Conservation (phyloP, 2,113 vertebrate genomes). For the Hippolais icterina region DNA sequence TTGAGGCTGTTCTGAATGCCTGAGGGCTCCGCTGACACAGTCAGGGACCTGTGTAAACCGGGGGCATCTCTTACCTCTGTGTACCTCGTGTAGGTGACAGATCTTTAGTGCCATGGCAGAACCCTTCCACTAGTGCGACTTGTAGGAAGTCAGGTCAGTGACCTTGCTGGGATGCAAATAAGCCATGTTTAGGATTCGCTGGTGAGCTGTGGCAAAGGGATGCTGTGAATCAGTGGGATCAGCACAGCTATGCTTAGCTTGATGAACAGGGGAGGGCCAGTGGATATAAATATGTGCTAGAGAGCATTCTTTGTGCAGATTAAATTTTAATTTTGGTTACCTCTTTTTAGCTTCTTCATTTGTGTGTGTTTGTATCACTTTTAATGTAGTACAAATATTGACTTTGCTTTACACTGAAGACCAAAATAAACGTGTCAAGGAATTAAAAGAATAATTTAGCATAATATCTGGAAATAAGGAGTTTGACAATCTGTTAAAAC, state of each 20-base stretch:
- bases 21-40: neutral
- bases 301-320: neutral
- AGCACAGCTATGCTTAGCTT: neutral
- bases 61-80: neutral
- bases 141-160: neutral
- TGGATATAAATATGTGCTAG: neutral
- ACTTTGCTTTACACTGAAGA: neutral
- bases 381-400: neutral
- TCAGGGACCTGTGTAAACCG: neutral
- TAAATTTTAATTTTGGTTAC: conserved; percentile 4
- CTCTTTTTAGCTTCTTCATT: conserved; percentile 4
- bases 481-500: neutral
- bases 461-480: conserved; percentile 32
- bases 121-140: neutral
- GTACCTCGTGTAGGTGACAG: neutral
- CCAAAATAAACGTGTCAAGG: conserved; percentile 2
- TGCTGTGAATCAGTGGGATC: neutral
- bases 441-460: conserved; percentile 19
- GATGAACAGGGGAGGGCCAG: neutral
- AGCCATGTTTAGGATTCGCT: neutral
- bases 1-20: neutral
- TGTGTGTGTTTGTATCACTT: neutral
- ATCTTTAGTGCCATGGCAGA: neutral
- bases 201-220: neutral
- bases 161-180: neutral